phyloP scores from a whole-genome alignment of 1,140 invertebrate species.

The Ips typographus region DNA sequence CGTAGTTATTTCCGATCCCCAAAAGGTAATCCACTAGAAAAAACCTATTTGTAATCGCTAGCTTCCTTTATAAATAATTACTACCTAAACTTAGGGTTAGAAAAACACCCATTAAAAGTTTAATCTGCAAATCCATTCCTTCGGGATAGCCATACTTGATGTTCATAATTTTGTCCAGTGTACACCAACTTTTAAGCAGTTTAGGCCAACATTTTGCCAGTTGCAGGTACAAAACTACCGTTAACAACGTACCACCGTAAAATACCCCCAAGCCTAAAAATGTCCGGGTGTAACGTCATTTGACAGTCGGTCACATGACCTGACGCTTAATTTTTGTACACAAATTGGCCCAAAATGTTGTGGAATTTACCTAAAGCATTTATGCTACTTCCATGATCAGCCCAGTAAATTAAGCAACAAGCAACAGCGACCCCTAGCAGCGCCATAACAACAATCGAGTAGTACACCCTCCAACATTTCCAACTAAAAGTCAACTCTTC shows the following conservation, averaged over 20 bases:
- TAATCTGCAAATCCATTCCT: slow-evolving; percentile 23
- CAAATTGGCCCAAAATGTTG: not conserved
- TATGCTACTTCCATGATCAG: slow-evolving; percentile 19
- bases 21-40: slow-evolving; percentile 30
- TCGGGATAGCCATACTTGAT: slow-evolving; percentile 32
- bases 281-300: not conserved
- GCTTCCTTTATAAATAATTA: not conserved
- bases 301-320: no score
- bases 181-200: slow-evolving; percentile 33
- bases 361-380: slow-evolving; percentile 9
- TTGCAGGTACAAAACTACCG: slow-evolving; percentile 18
- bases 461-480: slow-evolving; percentile 20
- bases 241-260: slow-evolving; percentile 13
- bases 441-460: slow-evolving; percentile 15
- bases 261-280: slow-evolving; percentile 27
- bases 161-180: slow-evolving; percentile 35
- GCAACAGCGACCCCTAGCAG: not conserved
- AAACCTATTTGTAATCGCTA: not conserved
- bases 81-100: slow-evolving; percentile 21
- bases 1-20: slow-evolving; percentile 14
- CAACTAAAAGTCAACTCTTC: slow-evolving; percentile 22
- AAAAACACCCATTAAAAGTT: slow-evolving; percentile 14
- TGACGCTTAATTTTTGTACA: not conserved
- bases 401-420: slow-evolving; percentile 24
- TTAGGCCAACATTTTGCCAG: slow-evolving; percentile 32